Conservation (phyloP, 1,140 invertebrate species). For the Trichonephila clavipes region DNA sequence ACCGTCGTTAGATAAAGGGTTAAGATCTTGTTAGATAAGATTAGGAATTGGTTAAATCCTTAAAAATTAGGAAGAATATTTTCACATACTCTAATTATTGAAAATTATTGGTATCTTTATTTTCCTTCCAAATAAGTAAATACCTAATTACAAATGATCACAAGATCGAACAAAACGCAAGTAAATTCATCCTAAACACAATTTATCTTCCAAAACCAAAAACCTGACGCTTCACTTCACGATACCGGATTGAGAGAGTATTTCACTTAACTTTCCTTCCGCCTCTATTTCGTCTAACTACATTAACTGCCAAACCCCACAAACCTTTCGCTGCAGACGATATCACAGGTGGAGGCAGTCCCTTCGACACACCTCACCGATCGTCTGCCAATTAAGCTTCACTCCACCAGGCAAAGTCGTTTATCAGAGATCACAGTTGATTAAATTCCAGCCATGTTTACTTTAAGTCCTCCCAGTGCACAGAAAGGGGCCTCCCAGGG, state of each 20-base stretch:
- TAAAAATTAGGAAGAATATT: no score
- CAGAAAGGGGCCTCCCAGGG: neutral
- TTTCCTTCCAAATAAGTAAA: no score
- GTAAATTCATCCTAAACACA: neutral
- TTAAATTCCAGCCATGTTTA: conserved; percentile 73
- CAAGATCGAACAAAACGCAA: no score
- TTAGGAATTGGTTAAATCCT: no score
- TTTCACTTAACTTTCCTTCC: neutral
- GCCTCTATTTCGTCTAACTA: neutral
- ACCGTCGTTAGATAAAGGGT: no score
- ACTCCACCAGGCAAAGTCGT: conserved; percentile 64
- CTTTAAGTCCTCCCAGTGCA: conserved; percentile 40
- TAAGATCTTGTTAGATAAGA: no score
- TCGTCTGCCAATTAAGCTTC: conserved; percentile 40
- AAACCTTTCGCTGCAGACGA: neutral
- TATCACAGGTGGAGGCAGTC: neutral
- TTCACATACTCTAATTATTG: no score
- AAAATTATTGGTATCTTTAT: no score
- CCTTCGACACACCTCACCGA: neutral
- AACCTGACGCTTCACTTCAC: neutral
- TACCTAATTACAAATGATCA: no score
- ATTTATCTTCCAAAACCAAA: neutral
- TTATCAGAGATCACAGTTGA: conserved; percentile 74
- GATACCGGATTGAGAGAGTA: neutral
- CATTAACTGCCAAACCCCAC: neutral